Percentiles rank a stretch among this genome's conserved stretches.
phyloP scores from a whole-genome alignment of 2,888 invertebrate genomes.

The Halictus quadricinctus region DNA sequence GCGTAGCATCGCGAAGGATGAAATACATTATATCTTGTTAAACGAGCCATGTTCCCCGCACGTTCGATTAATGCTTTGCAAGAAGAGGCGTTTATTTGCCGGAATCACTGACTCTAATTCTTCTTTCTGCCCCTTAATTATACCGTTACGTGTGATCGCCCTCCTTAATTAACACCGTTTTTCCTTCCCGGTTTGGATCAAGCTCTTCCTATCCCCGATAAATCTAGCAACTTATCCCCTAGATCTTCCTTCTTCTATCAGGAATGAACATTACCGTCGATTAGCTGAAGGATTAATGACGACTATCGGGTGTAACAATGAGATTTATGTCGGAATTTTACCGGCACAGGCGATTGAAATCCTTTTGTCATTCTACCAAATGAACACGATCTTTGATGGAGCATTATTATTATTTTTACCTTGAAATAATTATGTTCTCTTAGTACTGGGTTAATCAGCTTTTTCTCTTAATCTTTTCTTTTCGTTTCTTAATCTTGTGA shows the following conservation, averaged over 20 bases:
- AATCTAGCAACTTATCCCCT: constrained; percentile 51
- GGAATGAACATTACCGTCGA: constrained; percentile 37
- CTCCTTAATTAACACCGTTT: constrained; percentile 59
- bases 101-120: constrained; percentile 39
- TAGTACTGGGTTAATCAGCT: neutral
- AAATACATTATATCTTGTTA: constrained; percentile 38
- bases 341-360: neutral
- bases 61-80: constrained; percentile 46
- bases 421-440: neutral
- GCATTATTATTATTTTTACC: neutral
- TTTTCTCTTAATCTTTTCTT: too few relatives aligned
- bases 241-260: constrained; percentile 36
- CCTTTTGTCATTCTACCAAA: neutral
- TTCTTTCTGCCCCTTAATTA: constrained; percentile 62
- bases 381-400: neutral
- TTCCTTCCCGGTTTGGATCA: constrained; percentile 24
- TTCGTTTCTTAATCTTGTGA: neutral
- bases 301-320: neutral
- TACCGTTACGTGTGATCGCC: constrained; percentile 63
- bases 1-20: neutral
- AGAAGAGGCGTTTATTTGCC: constrained; percentile 51
- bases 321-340: neutral
- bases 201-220: constrained; percentile 46
- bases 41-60: constrained; percentile 26
- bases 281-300: constrained; percentile 33